Conservation (phyloP, 2,113 vertebrate genomes). For the Pelvicachromis taeniatus region DNA sequence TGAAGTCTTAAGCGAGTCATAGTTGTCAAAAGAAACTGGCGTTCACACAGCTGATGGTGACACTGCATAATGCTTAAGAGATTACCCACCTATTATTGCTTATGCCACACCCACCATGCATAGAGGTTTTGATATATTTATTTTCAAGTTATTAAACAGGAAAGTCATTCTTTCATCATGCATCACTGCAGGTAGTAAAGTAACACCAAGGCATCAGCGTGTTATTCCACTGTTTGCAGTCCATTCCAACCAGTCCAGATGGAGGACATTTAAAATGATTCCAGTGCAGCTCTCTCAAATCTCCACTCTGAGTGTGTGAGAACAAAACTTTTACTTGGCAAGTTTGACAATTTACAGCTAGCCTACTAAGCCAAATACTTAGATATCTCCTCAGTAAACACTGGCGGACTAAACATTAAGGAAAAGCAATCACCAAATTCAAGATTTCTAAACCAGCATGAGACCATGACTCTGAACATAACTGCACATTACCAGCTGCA, state of each 20-base stretch:
- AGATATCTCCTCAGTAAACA: background rate
- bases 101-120: background rate
- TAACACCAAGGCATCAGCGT: background rate
- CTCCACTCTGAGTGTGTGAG: background rate
- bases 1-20: background rate
- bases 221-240: background rate
- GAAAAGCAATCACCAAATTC: background rate
- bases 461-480: background rate
- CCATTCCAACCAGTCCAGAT: background rate
- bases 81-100: background rate
- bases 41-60: background rate
- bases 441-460: background rate
- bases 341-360: background rate
- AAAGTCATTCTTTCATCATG: constrained; percentile 8
- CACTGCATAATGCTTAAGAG: background rate
- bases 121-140: background rate
- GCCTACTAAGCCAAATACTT: too few relatives aligned
- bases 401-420: background rate
- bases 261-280: background rate
- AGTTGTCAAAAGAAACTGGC: background rate
- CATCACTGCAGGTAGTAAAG: constrained; percentile 8
- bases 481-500: background rate
- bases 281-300: background rate
- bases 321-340: background rate
- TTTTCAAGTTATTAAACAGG: constrained; percentile 33